phyloP scores from a whole-genome alignment of 1,140 invertebrate species.

The Trichoplusia ni region DNA sequence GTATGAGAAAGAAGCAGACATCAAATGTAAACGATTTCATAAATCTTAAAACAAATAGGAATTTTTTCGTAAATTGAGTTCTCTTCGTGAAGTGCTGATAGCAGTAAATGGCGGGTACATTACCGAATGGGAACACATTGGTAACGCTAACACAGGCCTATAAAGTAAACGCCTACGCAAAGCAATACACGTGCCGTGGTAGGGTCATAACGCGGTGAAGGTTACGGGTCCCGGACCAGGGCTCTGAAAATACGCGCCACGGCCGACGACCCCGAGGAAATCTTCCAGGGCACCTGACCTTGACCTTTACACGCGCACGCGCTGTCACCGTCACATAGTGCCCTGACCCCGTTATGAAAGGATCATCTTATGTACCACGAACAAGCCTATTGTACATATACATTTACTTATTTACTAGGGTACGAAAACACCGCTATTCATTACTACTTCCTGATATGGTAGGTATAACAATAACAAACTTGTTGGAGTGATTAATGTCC shows the following conservation, averaged over 20 bases:
- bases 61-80: too few species aligned
- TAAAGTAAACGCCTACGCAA: conserved; percentile 60
- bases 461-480: too few species aligned
- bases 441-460: conserved; percentile 15
- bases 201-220: conserved; percentile 68
- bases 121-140: conserved; percentile 9
- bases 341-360: conserved; percentile 73
- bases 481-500: too few species aligned
- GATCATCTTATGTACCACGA: conserved; percentile 55
- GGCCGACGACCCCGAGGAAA: conserved; percentile 73
- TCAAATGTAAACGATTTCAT: too few species aligned
- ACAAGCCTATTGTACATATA: conserved; percentile 20
- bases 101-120: not conserved
- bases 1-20: too few species aligned
- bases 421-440: not conserved
- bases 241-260: conserved; percentile 66
- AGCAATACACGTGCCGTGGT: conserved; percentile 65
- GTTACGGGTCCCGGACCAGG: conserved; percentile 62
- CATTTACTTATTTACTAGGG: not conserved
- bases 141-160: conserved; percentile 42
- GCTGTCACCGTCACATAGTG: conserved; percentile 62
- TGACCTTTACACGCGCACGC: conserved; percentile 78
- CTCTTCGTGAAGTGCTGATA: too few species aligned
- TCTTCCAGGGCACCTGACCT: conserved; percentile 75
- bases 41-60: too few species aligned